Base-by-base conservation (phyloP, 2,797 vertebrate genomes). In the Pyrocephalus nanus region DNA sequence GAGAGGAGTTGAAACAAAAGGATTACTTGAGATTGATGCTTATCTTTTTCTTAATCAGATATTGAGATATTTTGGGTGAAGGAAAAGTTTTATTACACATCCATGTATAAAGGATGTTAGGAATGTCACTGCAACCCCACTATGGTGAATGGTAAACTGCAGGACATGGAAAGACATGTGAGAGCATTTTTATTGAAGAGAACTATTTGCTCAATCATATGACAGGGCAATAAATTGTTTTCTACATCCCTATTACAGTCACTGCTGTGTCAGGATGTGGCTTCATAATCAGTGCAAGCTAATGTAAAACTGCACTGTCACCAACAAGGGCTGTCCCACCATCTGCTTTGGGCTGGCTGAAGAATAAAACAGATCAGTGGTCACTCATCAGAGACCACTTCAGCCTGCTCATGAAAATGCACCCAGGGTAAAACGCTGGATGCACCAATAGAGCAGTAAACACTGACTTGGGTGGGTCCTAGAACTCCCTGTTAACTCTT, bases 291-390 rank as follows among this genome's bases (percentile, higher is more conserved):
- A 55, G 48, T 90, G 57, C 61, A 91, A 96, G 71, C 40, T 70
- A 55, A 43, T 54, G 34, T 83, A 65, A 88, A 95, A 92, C 48
- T 92, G 72, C 78, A 50, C 4, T 77, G 65, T 80, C 90, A 96
- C 57, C 4, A 5, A 26, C 74, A 77, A 43, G 23, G 22, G 27
- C 76, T 86, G 73, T 67, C 58, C 70, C 42, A 32, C 67, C 72
- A 79, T 54, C 77, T 78, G 45, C 66, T 70, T 54, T 45, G 55
- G 81, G 34, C 60, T 79, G 77, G 48, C 61, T 84, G 74, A 60
- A 80, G 34, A 57, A 5, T 8, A 19, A 42, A 22, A 55, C 55
- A 65, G 16, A 40, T 40, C 65, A 74, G 69, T 26, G 48, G 36
- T 58, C 64, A 26, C 67, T 71, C 19, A 38, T 17, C 2, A 2